Evolutionary conservation across 1,140 invertebrate genomes (phyloP), one percentile per base, ranked within the genome.

Genomic region (Hylyphantes graminicola): DNA sequence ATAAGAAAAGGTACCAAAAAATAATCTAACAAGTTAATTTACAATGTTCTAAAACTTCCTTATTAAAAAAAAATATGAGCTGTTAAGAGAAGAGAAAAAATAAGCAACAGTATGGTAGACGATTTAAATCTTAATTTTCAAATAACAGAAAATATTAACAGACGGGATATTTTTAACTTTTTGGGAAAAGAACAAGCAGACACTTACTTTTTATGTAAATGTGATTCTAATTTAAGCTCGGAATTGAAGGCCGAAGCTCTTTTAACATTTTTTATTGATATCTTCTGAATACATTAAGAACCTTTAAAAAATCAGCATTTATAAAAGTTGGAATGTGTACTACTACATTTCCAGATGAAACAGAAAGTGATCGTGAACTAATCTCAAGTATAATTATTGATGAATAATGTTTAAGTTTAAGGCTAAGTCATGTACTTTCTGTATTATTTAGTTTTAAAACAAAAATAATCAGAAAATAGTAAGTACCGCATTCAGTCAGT

Each of bases 401-500:
- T 11, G 54, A 53, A 12, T 11, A 70, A 70, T 70, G 51, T 4
- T 11, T 70, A 19, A 51, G n/a, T 70, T 50, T 53, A 17, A 70
- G 53, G 12, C 53, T 70, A 70, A 51, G 9, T n/a, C 35, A 35
- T 35, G 48, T 53, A 70, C 51, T 54, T 53, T n/a, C 68, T 35
- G 68, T 51, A 70, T 35, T 35, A 35, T 70, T 70, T 70, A 70
- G 54, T 70, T 70, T 53, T 17, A 70, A 70, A 70, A 70, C 17
- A 70, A 70, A 70, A 59, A 67, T 35, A 35, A 35, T 35, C 5
- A 35, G 35, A 35, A 70, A 70, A 70, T 54, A 70, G 13, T 55
- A 74, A 74, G 53, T 74, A 74, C 72, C 72, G 72, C 72, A 74
- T 51, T 35, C 72, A 74, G 72, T 74, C 72, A 74, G 72, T 19